Percentiles rank a stretch among this genome's conserved stretches.
phyloP scores from a whole-genome alignment of 2,113 vertebrate species.

The Rhinogobius similis region DNA sequence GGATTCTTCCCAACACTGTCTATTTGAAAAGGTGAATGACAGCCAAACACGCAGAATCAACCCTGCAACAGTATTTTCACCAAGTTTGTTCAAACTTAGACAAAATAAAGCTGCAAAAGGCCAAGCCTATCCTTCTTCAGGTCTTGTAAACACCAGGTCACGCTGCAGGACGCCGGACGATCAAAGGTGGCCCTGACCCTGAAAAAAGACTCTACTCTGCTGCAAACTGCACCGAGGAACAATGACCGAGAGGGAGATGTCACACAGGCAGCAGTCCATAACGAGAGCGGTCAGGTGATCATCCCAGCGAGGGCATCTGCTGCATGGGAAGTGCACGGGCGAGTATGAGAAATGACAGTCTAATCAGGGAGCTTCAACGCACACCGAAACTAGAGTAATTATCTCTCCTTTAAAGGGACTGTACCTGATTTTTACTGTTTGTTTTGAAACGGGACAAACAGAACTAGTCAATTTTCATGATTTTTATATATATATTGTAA shows the following conservation, averaged over 20 bases:
- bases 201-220: neutral
- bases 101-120: neutral
- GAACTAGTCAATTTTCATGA: too few species aligned
- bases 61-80: neutral
- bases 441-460: too few species aligned
- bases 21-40: too few species aligned
- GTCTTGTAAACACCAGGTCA: too few species aligned
- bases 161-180: too few species aligned
- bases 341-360: neutral
- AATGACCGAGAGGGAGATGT: neutral
- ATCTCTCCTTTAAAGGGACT: neutral
- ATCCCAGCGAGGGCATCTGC: conserved; percentile 17
- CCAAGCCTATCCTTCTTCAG: too few species aligned
- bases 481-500: too few species aligned
- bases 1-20: too few species aligned
- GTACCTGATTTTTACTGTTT: too few species aligned
- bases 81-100: conserved; percentile 3
- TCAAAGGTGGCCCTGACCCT: neutral
- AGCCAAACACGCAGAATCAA: neutral
- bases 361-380: neutral
- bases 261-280: neutral
- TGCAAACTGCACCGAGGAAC: neutral
- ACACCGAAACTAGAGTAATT: neutral
- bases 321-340: conserved; percentile 17
- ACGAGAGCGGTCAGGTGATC: neutral